Evolutionary conservation across 2,797 vertebrate species (phyloP), one percentile per base, ranked within the genome.

Genomic region (Pseudochaenichthys georgianus): DNA sequence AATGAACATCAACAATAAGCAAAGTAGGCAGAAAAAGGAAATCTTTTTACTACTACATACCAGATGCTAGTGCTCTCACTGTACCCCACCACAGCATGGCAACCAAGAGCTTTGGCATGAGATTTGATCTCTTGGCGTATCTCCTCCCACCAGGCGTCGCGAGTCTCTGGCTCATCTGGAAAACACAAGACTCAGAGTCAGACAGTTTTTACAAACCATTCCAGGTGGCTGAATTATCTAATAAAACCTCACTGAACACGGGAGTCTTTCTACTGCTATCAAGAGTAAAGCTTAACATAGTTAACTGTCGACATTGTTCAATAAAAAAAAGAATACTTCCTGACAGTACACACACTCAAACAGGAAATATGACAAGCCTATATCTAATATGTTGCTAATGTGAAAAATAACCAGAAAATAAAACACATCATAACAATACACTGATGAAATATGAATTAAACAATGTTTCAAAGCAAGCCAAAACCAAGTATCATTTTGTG

Each of bases 51-150:
- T 43, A 45, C 28, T 51, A 78, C 87, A 58, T 96, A 99, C 98
- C 98, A 99, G 93, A 99, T 99, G 94, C 97, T 99, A 43, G 98
- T 99, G 88, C 96, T 98, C 93, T 99, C 98, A 72, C 97, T 99
- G 95, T 99, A 99, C 79, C 98, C 98, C 83, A 99, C 95, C 75
- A 99, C 98, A 78, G 98, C 98, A 77, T 99, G 98, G 92, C 98
- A 99, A 84, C 97, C 98, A 73, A 99, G 95, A 75, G 98, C 98
- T 95, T 97, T 99, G 92, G 97, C 97, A 85, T 99, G 98, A 86
- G 98, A 99, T 93, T 99, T 99, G 89, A 99, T 99, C 95, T 99
- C 98, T 94, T 99, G 98, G 89, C 98, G 96, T 86, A 99, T 97
- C 95, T 99, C 98, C 82, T 99, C 98, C 98, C 98, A 99, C 98